phyloP scores from a whole-genome alignment of 2,113 vertebrate species.

The Neoarius graeffei region DNA sequence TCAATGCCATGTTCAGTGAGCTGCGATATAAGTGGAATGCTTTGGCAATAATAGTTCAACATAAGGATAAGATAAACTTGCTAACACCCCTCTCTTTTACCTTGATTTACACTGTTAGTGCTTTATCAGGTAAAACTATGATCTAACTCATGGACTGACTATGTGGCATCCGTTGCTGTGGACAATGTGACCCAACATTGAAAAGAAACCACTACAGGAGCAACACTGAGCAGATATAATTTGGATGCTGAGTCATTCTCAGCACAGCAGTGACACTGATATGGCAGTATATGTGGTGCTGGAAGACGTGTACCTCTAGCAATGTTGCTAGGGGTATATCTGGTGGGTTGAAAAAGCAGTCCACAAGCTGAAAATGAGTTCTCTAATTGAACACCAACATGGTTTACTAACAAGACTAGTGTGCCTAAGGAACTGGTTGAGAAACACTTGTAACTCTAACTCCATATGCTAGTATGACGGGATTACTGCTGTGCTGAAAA shows the following conservation, averaged over 20 bases:
- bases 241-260: neutral
- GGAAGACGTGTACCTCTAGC: neutral
- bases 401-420: neutral
- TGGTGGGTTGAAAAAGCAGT: neutral
- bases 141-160: neutral
- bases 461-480: neutral
- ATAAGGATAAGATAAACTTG: conserved; percentile 7
- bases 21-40: neutral
- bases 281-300: neutral
- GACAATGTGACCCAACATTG: neutral
- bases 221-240: neutral
- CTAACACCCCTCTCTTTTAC: neutral
- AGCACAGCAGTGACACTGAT: neutral
- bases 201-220: neutral
- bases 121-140: neutral
- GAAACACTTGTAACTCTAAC: neutral
- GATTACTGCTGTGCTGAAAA: neutral
- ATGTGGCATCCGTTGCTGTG: neutral
- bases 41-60: conserved; percentile 3
- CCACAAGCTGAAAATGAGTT: neutral
- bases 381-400: neutral
- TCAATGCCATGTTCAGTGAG: neutral
- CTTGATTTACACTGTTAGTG: neutral
- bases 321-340: neutral
- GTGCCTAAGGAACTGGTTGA: neutral